Evolutionary conservation across 2,113 vertebrate genomes (phyloP).

Genomic region (Hiodon tergisus): DNA sequence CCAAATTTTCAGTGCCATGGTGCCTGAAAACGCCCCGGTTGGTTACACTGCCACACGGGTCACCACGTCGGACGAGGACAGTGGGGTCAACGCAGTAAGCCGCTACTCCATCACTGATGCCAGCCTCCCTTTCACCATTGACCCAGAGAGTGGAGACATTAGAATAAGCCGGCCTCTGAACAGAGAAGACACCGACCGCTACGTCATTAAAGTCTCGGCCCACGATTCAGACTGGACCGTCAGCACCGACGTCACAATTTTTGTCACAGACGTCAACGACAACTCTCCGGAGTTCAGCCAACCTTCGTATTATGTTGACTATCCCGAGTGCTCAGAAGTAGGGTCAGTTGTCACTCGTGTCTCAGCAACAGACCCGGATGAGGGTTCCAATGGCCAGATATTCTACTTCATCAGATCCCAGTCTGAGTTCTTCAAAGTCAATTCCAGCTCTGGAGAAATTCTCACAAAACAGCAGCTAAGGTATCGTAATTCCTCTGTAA

Average conservation of each 20-base stretch:
- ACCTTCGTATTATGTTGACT: conserved; percentile 88
- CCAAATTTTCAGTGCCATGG: conserved; percentile 87
- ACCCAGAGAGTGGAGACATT: conserved; percentile 84
- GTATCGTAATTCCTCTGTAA: conserved; percentile 78
- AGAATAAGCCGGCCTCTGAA: conserved; percentile 83
- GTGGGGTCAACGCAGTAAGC: conserved; percentile 79
- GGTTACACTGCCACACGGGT: conserved; percentile 84
- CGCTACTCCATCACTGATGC: conserved; percentile 80
- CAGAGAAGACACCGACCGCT: conserved; percentile 83
- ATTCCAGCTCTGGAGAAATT: conserved; percentile 81
- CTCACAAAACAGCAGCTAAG: conserved; percentile 84
- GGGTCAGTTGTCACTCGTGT: conserved; percentile 81
- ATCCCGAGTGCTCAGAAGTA: conserved; percentile 78
- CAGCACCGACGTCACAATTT: conserved; percentile 90
- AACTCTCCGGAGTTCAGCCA: conserved; percentile 84
- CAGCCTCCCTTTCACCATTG: conserved; percentile 81
- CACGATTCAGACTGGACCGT: conserved; percentile 96
- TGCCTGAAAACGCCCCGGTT: conserved; percentile 85
- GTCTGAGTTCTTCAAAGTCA: conserved; percentile 89
- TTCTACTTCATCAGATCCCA: conserved; percentile 94
- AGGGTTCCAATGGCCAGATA: conserved; percentile 82
- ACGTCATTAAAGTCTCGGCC: conserved; percentile 83
- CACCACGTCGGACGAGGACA: conserved; percentile 89
- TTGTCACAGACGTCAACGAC: conserved; percentile 86
- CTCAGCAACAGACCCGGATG: conserved; percentile 80